Evolutionary conservation across 2,113 vertebrate species (phyloP).

Genomic region (Hippocampus barbouri): DNA sequence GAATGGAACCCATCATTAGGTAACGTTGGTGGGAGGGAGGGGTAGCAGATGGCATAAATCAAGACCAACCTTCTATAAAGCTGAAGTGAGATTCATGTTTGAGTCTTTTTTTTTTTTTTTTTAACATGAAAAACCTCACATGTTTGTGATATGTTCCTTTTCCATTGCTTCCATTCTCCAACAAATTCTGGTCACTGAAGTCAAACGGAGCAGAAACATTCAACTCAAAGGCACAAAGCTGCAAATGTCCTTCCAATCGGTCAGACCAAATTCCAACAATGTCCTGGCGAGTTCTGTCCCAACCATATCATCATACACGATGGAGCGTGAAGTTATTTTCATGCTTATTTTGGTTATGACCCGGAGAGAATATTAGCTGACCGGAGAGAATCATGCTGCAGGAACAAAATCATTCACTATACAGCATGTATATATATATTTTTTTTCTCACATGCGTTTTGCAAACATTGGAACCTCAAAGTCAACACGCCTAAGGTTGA

Average conservation of each 20-base stretch:
- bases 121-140: background rate
- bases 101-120: background rate
- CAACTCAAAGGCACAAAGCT: background rate
- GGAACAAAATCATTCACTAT: background rate
- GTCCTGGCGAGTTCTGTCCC: background rate
- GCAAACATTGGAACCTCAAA: no score
- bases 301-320: background rate
- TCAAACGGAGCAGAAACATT: background rate
- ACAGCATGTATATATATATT: background rate
- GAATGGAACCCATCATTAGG: conserved; percentile 5
- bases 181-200: background rate
- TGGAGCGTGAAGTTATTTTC: background rate
- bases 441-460: background rate
- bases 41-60: conserved; percentile 1
- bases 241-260: background rate
- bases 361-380: background rate
- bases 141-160: background rate
- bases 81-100: background rate
- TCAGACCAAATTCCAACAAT: conserved; percentile 3
- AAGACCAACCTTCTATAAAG: background rate
- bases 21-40: conserved; percentile 1
- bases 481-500: no score
- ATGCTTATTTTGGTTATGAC: background rate
- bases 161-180: background rate
- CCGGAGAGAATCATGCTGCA: background rate